Conservation (phyloP, 2,113 vertebrate genomes). For the Acinonyx jubatus region DNA sequence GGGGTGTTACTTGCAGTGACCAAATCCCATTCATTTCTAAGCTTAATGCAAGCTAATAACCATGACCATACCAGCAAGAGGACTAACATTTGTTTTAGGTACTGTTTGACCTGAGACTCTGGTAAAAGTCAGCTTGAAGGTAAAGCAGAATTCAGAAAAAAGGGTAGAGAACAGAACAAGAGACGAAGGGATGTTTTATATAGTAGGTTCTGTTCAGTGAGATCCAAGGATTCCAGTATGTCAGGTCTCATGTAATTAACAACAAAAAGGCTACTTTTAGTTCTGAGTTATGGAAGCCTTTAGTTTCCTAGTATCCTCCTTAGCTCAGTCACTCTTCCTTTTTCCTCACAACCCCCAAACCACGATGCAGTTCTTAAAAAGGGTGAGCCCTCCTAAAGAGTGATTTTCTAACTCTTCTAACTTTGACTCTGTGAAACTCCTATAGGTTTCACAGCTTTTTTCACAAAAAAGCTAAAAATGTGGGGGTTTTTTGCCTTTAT, state of each 20-base stretch:
- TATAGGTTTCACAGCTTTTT: too few species aligned
- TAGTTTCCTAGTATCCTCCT: background rate
- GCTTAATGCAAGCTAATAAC: background rate
- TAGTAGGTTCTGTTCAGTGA: background rate
- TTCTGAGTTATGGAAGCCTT: background rate
- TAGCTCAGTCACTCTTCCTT: background rate
- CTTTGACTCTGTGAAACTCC: constrained; percentile 14
- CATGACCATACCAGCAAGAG: background rate
- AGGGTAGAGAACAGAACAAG: background rate
- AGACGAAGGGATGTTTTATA: background rate
- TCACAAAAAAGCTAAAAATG: background rate
- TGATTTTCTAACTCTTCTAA: background rate
- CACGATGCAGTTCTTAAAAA: background rate
- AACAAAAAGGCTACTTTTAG: background rate
- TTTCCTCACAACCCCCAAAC: background rate
- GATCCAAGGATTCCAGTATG: background rate
- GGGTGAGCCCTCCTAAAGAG: background rate
- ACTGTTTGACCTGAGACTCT: background rate
- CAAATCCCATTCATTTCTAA: background rate
- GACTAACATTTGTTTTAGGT: background rate
- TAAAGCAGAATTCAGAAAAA: background rate
- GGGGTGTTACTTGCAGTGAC: background rate
- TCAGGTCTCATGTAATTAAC: background rate
- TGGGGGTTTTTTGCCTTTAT: background rate
- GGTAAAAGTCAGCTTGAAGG: background rate